These are phyloP conservation scores for Lithophane leautieri DNA, from an alignment of 2,888 invertebrate species.

Conservation along the genomic window DNA sequence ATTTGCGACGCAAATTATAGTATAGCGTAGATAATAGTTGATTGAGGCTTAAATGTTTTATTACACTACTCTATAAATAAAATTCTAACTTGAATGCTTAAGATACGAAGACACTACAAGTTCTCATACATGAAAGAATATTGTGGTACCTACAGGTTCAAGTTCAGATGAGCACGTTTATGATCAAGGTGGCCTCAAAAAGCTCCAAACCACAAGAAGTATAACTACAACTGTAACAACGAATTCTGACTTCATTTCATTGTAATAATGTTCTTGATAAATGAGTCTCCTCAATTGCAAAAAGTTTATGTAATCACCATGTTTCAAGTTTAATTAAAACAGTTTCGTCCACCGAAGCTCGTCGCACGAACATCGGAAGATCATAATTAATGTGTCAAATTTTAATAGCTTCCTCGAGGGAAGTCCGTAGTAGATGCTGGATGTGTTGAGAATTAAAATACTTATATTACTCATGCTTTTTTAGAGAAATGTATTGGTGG, in stretches of 20 bases:
- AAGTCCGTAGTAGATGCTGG: constrained; percentile 43
- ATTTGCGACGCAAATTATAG: constrained; percentile 28
- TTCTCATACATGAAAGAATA: not conserved
- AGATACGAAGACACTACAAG: not conserved
- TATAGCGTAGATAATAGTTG: not conserved
- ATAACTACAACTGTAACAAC: not conserved
- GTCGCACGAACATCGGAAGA: constrained; percentile 53
- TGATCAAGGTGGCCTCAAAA: constrained; percentile 25
- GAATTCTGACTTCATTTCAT: constrained; percentile 11
- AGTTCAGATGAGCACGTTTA: constrained; percentile 7
- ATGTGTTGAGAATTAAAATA: constrained; percentile 16
- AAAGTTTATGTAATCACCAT: constrained; percentile 35
- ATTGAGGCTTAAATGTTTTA: not conserved
- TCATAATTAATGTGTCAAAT: constrained; percentile 63
- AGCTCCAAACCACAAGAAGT: not conserved
- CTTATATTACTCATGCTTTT: constrained; percentile 14
- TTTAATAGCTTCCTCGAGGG: constrained; percentile 64
- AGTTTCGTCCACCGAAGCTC: constrained; percentile 13
- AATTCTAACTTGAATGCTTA: not conserved
- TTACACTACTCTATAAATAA: not conserved
- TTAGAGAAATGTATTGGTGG: not conserved
- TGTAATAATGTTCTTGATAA: constrained; percentile 5
- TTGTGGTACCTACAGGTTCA: not conserved
- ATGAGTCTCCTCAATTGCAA: constrained; percentile 35
- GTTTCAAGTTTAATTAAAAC: constrained; percentile 57